Conservation (phyloP, 2,797 vertebrate genomes). For the Salmo trutta region DNA sequence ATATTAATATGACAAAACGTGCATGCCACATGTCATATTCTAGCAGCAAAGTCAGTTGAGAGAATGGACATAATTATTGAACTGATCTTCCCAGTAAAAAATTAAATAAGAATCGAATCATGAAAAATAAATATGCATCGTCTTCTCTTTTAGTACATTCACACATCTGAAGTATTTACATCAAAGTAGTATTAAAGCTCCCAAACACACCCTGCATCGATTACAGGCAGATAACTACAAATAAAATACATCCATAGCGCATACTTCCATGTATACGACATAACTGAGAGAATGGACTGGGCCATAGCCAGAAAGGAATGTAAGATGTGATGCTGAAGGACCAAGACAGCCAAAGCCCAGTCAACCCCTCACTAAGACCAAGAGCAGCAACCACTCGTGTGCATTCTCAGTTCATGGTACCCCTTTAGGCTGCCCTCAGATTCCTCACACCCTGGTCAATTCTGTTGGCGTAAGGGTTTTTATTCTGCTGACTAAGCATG, state of each 20-base stretch:
- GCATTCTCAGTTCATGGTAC: background rate
- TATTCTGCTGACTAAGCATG: slow-evolving; percentile 9
- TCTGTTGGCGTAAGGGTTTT: slow-evolving; percentile 15
- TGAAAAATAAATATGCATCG: background rate
- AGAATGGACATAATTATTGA: background rate
- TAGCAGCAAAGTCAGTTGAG: background rate
- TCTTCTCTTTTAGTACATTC: background rate
- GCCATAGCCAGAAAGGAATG: background rate
- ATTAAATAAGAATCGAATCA: background rate
- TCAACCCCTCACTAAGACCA: background rate
- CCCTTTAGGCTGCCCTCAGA: background rate
- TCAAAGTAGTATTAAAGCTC: background rate
- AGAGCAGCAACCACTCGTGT: background rate
- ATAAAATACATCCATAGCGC: background rate
- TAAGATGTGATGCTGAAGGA: slow-evolving; percentile 19
- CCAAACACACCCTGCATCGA: too few species aligned
- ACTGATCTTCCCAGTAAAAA: background rate
- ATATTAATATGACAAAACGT: background rate
- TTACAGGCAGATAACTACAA: background rate
- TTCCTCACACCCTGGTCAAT: slow-evolving; percentile 10
- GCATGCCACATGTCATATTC: background rate
- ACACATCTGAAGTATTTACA: background rate
- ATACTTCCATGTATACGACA: background rate
- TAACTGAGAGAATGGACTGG: background rate
- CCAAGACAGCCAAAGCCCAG: slow-evolving; percentile 9